Percentiles rank a stretch among this genome's conserved stretches.
These are phyloP conservation scores for Rynchops niger DNA, from an alignment of 2,113 vertebrate species.

Conservation along the genomic window DNA sequence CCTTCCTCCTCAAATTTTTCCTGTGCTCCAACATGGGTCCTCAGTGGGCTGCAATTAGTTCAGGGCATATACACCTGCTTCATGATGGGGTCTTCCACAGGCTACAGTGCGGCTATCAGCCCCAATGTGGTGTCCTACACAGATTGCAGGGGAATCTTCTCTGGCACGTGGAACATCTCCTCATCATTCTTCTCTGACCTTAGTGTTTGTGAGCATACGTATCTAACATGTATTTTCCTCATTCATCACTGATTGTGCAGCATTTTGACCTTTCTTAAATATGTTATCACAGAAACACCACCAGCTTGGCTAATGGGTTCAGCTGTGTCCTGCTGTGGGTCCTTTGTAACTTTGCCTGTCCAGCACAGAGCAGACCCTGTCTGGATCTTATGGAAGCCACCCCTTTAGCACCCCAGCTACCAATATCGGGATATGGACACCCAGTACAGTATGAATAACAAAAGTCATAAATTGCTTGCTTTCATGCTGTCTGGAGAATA, in stretches of 20 bases:
- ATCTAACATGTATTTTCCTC: not conserved
- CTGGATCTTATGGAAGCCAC: accelerated
- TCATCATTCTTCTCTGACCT: not conserved
- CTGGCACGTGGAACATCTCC: not conserved
- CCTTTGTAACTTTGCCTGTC: not conserved
- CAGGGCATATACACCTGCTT: not conserved
- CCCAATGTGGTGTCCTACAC: not conserved
- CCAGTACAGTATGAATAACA: not conserved
- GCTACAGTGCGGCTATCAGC: not conserved
- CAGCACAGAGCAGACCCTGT: not conserved
- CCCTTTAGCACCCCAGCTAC: not conserved
- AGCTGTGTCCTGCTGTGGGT: not conserved
- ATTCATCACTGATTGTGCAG: not conserved
- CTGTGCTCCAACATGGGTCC: not conserved
- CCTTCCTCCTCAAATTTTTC: not conserved
- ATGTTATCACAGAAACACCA: not conserved
- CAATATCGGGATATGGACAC: not conserved
- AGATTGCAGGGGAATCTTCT: not conserved
- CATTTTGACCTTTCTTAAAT: not conserved
- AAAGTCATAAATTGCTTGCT: not conserved
- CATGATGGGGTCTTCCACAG: not conserved
- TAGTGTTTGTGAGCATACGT: accelerated
- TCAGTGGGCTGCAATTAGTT: not conserved
- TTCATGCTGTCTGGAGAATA: not conserved
- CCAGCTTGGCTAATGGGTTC: not conserved